Base-by-base conservation (phyloP, 2,797 vertebrate species). In the Sebastes taczanowskii region DNA sequence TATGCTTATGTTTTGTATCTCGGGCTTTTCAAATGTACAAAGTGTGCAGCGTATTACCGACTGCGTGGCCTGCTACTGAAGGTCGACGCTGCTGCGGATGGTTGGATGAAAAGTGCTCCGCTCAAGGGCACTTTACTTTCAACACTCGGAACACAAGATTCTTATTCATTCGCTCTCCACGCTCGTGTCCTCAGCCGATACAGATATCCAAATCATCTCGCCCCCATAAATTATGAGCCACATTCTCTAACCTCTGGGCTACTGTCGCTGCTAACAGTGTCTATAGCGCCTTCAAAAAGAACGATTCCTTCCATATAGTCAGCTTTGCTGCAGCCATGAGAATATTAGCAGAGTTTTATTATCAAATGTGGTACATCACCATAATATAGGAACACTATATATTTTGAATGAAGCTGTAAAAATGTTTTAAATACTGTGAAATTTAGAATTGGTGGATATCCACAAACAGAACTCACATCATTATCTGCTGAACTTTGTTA, bases 101-200 rank as follows among this genome's bases (percentile, higher is more conserved):
- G 29, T 7, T 25, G 6, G 69, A 80, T 42, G 27, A 27, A 58
- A 78, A 71, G 75, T 42, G 42, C 3, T 6, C 68, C 23, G 6
- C 70, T 70, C 66, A 73, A 80, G 61, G 69, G 29, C 63, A 38
- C 52, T 79, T 66, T 58, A 27, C 71, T 74, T 68, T 83, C 5
- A 70, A 38, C 16, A 27, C 27, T 11, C 62, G 16, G 20, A 67
- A 23, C 55, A 71, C 25, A 8, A 72, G 32, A 65, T 53, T 53
- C 6, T 77, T 77, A 69, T 81, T 81, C 46, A 78, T 73, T 79
- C 35, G 69, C 61, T 52, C 75, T 55, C 18, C 7, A 60, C n/a
- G 18, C n/a, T 77, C 22, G 5, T 42, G 34, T 61, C 42, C 58
- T 76, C 29, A 23, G 23, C 11, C 7, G 10, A 63, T 70, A 38